A percentile compares a stretch with the other conserved stretches of the same genome.
phyloP scores from a whole-genome alignment of 2,888 invertebrate genomes.

The Amblyjoppa proteus region DNA sequence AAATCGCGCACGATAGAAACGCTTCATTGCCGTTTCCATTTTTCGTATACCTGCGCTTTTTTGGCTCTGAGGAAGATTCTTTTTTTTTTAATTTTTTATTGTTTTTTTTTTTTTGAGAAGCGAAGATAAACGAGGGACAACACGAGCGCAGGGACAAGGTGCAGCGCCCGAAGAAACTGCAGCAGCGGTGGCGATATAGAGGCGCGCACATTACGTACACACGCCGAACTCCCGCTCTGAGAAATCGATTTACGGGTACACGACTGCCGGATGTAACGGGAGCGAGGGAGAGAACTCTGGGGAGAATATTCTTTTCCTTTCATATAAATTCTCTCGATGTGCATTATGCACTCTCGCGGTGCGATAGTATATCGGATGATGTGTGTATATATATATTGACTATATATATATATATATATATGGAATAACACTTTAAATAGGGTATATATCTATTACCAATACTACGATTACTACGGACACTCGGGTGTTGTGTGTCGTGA shows the following conservation, averaged over 20 bases:
- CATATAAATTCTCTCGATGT: slow-evolving; percentile 47
- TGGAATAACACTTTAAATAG: slow-evolving; percentile 24
- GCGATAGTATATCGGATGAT: slow-evolving; percentile 39
- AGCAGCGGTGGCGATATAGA: slow-evolving; percentile 29
- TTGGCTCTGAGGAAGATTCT: not conserved
- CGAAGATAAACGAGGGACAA: not conserved
- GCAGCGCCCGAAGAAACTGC: slow-evolving; percentile 39
- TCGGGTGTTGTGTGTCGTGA: slow-evolving; percentile 42
- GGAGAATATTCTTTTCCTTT: slow-evolving; percentile 38
- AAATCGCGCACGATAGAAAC: slow-evolving; percentile 9
- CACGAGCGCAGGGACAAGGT: slow-evolving; percentile 30
- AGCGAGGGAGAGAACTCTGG: slow-evolving; percentile 25
- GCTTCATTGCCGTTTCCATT: slow-evolving; percentile 16
- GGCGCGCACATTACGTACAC: slow-evolving; percentile 9
- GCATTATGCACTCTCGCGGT: slow-evolving; percentile 46
- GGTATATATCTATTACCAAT: slow-evolving; percentile 47
- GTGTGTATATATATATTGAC: slow-evolving; percentile 25
- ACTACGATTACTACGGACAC: slow-evolving; percentile 47
- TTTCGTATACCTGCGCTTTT: not conserved
- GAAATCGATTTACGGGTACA: slow-evolving; percentile 71
- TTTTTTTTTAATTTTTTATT: not conserved
- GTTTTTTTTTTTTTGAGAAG: not conserved
- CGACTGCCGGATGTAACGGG: slow-evolving; percentile 64
- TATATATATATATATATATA: slow-evolving; percentile 55
- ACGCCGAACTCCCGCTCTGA: slow-evolving; percentile 29